Evolutionary conservation across 2,113 vertebrate species (phyloP).

Genomic region (Patagioenas fasciata): DNA sequence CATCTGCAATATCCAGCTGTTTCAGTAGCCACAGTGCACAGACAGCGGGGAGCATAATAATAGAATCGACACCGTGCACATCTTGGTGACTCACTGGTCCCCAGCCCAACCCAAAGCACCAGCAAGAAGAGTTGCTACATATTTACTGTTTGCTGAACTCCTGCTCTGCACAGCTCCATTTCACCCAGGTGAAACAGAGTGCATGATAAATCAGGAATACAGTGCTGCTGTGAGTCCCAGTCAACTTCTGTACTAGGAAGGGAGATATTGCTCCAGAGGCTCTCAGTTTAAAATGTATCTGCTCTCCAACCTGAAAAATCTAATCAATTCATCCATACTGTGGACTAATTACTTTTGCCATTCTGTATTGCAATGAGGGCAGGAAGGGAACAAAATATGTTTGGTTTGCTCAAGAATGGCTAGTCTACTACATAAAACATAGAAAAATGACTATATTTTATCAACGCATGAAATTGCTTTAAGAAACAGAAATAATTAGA

Average conservation of each 20-base stretch:
- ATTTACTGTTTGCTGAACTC: neutral
- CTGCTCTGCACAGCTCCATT: neutral
- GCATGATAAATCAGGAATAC: neutral
- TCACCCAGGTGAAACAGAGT: neutral
- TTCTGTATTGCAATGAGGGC: conserved; percentile 29
- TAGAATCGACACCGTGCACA: fast-evolving
- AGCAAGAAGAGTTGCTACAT: neutral
- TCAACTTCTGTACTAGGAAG: neutral
- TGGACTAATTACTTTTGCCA: conserved; percentile 66
- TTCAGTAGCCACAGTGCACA: neutral
- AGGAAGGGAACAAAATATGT: conserved; percentile 4
- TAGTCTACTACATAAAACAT: neutral
- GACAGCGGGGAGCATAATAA: neutral
- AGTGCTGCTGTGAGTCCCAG: neutral
- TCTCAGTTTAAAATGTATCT: conserved; percentile 50
- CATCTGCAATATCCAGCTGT: neutral
- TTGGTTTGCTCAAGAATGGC: neutral
- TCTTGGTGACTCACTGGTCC: neutral
- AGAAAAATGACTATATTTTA: conserved; percentile 22
- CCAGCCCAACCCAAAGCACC: neutral
- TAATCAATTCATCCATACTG: conserved; percentile 69
- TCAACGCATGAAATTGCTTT: conserved; percentile 28
- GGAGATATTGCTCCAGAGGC: neutral
- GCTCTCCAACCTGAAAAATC: conserved; percentile 72
- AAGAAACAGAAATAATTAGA: neutral